A percentile compares a stretch with the other conserved stretches of the same genome.
Conservation (phyloP, 1,140 invertebrate species). For the Wasmannia auropunctata region DNA sequence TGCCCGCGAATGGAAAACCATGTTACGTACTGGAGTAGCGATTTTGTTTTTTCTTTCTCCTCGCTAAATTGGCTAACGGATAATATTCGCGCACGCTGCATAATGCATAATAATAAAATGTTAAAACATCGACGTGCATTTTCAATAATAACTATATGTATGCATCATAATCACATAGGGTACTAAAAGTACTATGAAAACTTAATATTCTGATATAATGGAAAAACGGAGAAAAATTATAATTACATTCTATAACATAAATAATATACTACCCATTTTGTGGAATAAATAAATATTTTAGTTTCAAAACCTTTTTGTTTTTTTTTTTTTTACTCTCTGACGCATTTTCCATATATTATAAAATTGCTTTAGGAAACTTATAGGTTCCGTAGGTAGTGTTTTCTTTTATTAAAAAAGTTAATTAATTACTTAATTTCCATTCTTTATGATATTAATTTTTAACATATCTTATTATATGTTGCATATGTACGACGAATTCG, state of each 20-base stretch:
- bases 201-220: not conserved
- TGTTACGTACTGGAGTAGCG: not conserved
- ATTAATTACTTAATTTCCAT: not conserved
- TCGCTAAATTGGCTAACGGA: not conserved
- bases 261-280: not conserved
- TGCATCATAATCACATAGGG: not conserved
- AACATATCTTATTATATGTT: not conserved
- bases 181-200: not conserved
- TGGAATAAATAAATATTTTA: not conserved
- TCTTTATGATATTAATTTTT: not conserved
- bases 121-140: not conserved
- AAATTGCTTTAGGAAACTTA: not conserved
- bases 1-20: not conserved
- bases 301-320: not conserved
- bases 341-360: not conserved
- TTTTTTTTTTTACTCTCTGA: not conserved
- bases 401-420: not conserved
- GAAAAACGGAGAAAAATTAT: not conserved
- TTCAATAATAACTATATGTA: not conserved
- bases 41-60: not conserved
- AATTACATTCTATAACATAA: not conserved
- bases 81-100: not conserved
- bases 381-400: not conserved
- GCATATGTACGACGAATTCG: not conserved
- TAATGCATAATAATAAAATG: not conserved